Evolutionary conservation across 1,140 invertebrate genomes (phyloP).

Genomic region (Bombus vancouverensis): DNA sequence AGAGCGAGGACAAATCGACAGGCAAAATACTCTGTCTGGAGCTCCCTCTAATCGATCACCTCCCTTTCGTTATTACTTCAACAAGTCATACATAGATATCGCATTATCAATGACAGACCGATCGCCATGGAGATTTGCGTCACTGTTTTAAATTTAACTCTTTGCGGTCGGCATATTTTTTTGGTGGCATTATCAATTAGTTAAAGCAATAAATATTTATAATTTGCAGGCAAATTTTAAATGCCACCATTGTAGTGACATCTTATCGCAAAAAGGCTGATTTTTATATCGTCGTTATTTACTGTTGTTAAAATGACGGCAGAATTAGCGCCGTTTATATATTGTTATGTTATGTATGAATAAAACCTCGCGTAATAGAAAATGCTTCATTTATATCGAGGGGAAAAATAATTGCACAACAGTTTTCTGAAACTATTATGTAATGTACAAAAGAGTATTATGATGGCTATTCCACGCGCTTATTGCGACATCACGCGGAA

Average conservation of each 20-base stretch:
- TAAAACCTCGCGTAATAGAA: background rate
- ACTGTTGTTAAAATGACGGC: background rate
- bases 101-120: background rate
- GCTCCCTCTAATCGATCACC: background rate
- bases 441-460: constrained; percentile 7
- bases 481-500: background rate
- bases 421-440: constrained; percentile 23
- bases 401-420: constrained; percentile 5
- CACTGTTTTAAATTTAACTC: background rate
- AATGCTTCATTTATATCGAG: background rate
- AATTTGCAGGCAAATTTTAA: no score
- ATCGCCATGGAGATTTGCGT: no score
- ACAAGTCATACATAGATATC: background rate
- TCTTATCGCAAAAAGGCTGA: no score
- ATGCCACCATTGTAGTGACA: no score
- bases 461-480: background rate
- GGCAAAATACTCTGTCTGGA: background rate
- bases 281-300: background rate
- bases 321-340: background rate
- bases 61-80: background rate
- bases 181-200: no score
- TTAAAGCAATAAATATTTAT: no score
- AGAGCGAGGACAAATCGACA: background rate
- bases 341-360: no score
- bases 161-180: no score